These are phyloP conservation scores for Copidosoma floridanum DNA, from an alignment of 1,140 invertebrate species.

Conservation along the genomic window DNA sequence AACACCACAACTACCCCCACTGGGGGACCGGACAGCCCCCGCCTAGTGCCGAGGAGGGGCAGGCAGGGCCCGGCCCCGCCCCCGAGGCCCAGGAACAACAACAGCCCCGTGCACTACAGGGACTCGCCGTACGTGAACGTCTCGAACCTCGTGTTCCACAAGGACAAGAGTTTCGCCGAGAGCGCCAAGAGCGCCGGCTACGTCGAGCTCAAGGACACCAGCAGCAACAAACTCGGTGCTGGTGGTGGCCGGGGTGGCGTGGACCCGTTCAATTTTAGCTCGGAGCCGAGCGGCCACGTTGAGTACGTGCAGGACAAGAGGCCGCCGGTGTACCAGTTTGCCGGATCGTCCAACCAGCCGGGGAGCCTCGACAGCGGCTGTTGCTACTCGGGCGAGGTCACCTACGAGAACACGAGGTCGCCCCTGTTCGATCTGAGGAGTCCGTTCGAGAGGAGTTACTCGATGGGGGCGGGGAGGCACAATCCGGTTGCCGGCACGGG, in stretches of 20 bases:
- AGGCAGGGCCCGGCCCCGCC: constrained; percentile 61
- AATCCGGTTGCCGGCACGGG: constrained; percentile 27
- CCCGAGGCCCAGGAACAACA: constrained; percentile 47
- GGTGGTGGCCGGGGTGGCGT: constrained; percentile 27
- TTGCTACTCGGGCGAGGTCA: constrained; percentile 7
- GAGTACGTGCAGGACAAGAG: constrained; percentile 48
- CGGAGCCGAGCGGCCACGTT: constrained; percentile 50
- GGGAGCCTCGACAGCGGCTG: constrained; percentile 33
- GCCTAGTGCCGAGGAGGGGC: constrained; percentile 63
- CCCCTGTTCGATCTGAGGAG: too few relatives aligned
- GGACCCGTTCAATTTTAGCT: constrained; percentile 49
- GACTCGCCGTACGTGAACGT: constrained; percentile 55
- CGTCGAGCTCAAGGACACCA: constrained; percentile 43
- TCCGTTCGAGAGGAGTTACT: constrained; percentile 41
- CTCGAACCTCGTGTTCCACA: constrained; percentile 51
- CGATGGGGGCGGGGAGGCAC: constrained; percentile 37
- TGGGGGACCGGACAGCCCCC: constrained; percentile 66
- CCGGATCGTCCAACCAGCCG: constrained; percentile 35
- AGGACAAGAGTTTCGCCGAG: constrained; percentile 47
- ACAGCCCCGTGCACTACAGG: constrained; percentile 39
- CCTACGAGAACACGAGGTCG: too few relatives aligned
- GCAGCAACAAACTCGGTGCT: background rate
- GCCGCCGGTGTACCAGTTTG: constrained; percentile 30
- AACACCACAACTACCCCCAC: constrained; percentile 17
- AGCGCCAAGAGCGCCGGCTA: constrained; percentile 45